phyloP scores from a whole-genome alignment of 1,140 invertebrate genomes.

The Drosophila melanogaster region DNA sequence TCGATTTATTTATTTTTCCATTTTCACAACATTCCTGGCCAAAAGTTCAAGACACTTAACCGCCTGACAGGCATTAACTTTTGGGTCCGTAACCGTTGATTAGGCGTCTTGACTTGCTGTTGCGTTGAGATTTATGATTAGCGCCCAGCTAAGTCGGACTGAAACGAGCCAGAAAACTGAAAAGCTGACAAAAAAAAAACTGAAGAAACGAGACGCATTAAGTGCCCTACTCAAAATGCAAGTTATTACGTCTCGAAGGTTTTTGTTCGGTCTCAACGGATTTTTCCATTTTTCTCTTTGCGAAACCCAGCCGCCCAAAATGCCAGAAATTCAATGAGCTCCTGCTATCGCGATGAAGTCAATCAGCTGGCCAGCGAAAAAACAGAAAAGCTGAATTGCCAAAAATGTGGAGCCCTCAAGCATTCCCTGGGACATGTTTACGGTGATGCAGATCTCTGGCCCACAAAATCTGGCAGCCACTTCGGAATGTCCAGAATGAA shows the following conservation, averaged over 20 bases:
- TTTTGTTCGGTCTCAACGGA: slow-evolving; percentile 27
- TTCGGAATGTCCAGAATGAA: slow-evolving; percentile 24
- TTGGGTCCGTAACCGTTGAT: slow-evolving; percentile 64
- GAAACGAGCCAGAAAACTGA: not conserved
- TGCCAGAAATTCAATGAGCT: slow-evolving; percentile 79
- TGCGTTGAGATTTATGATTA: slow-evolving; percentile 82
- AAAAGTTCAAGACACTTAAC: slow-evolving; percentile 81
- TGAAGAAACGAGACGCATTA: slow-evolving; percentile 49
- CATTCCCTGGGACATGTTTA: slow-evolving; percentile 40
- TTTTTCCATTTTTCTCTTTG: slow-evolving; percentile 20
- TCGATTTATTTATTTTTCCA: slow-evolving; percentile 76
- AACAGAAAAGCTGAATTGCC: slow-evolving; percentile 23
- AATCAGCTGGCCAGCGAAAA: slow-evolving; percentile 56
- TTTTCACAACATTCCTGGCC: slow-evolving; percentile 73
- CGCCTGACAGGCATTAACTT: slow-evolving; percentile 78
- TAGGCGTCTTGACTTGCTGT: slow-evolving; percentile 51
- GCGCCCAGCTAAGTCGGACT: slow-evolving; percentile 44
- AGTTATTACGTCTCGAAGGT: slow-evolving; percentile 78
- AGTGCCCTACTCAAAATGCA: slow-evolving; percentile 80
- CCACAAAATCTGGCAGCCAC: slow-evolving; percentile 18
- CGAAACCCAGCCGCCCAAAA: slow-evolving; percentile 71
- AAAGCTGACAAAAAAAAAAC: not conserved
- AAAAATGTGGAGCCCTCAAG: slow-evolving; percentile 30
- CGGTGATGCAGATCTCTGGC: slow-evolving; percentile 33
- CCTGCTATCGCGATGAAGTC: slow-evolving; percentile 60